Evolutionary conservation across 2,113 vertebrate species (phyloP).

Genomic region (Myxocyprinus asiaticus): DNA sequence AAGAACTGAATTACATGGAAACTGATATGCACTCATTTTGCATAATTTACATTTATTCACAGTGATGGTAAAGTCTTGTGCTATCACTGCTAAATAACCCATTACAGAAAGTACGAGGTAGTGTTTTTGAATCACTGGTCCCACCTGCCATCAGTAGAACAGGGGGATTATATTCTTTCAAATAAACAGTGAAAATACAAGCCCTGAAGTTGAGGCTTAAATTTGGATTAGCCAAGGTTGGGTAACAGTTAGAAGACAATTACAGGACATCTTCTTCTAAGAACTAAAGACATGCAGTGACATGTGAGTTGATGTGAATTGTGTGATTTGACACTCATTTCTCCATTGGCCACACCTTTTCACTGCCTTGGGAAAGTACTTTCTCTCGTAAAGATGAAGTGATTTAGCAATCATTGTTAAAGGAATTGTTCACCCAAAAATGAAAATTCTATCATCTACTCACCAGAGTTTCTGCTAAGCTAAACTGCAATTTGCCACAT

Average conservation of each 20-base stretch:
- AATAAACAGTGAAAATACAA: conserved; percentile 2
- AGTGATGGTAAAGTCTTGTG: neutral
- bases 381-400: neutral
- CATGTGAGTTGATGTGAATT: conserved; percentile 4
- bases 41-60: neutral
- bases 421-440: no score
- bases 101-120: neutral
- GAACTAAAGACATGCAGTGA: conserved; percentile 15
- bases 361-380: neutral
- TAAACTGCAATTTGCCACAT: no score
- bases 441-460: no score
- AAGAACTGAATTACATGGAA: neutral
- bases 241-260: neutral
- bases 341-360: conserved; percentile 8
- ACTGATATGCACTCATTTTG: neutral
- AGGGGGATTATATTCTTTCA: neutral
- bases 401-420: neutral
- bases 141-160: neutral
- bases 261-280: neutral
- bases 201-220: neutral
- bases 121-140: neutral
- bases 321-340: neutral
- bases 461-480: no score
- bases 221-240: neutral
- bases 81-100: neutral